Base-by-base conservation (phyloP, 2,113 vertebrate genomes). In the Acrocephalus kingi region DNA sequence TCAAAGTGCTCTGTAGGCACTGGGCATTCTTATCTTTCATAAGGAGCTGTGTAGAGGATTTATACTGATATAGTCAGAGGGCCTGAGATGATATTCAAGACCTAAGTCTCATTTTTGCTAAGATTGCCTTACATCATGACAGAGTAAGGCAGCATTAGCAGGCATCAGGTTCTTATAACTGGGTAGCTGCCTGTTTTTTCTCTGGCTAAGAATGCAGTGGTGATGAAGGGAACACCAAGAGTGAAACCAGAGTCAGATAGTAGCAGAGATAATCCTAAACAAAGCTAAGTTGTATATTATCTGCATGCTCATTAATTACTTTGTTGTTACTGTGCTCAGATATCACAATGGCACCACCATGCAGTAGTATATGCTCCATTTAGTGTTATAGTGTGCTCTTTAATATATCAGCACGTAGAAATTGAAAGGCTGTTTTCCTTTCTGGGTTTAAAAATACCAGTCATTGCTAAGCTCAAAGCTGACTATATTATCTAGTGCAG, bases 391-490 rank as follows among this genome's bases (percentile, higher is more conserved):
- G 80, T 31, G 14, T 79, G 55, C 7, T 76, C 85, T 91, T 49
- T 67, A 89, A 72, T 64, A n/a, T 49, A 84, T 77, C 45, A 73
- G 52, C 35, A 54, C 33, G 8, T 51, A 49, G 55, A 82, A 87
- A 79, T 33, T 68, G 11, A 85, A 89, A 89, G 20, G 31, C 43
- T 84, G 18, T 76, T 93, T 85, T 75, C 56, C 75, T 52, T 88
- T 68, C 85, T 92, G 45, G 23, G 56, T 72, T 75, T 64, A 93
- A 84, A 93, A 91, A 94, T 80, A 51, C 21, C 13, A 63, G 68
- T 45, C 52, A 85, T 54, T 89, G 73, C 82, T 78, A 84, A 83
- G 52, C 52, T 92, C 56, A 62, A 28, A 71, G 77, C 56, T 87
- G 71, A 86, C 68, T 78, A 4, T 54, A 79, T 86, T 87, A 88